Conservation (phyloP, 92 coral and sea anemone genomes). For the Umimayanthus kanabou region DNA sequence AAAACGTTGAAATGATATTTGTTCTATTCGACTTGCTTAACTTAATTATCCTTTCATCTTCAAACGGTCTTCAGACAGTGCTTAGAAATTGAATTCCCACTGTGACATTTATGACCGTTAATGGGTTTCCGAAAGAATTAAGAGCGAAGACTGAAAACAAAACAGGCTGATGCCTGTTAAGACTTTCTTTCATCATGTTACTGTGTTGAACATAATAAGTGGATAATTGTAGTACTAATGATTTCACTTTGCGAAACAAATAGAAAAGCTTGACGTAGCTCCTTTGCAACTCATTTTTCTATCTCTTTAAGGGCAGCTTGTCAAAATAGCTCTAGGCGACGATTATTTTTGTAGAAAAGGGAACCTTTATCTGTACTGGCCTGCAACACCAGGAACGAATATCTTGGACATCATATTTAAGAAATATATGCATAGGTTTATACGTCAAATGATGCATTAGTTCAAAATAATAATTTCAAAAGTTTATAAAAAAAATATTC, state of each 20-base stretch:
- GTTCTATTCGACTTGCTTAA: not conserved
- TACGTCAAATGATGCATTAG: not conserved
- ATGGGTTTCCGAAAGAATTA: not conserved
- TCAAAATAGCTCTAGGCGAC: not conserved
- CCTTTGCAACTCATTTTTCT: not conserved
- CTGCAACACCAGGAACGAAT: not conserved
- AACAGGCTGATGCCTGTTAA: not conserved
- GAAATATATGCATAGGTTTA: not conserved
- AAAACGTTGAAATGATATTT: not conserved
- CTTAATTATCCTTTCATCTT: not conserved
- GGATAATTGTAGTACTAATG: not conserved
- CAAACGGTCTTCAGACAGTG: not conserved
- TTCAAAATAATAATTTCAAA: not conserved
- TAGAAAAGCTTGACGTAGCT: not conserved
- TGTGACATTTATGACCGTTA: not conserved
- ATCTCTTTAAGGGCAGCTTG: not conserved
- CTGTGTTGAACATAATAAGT: not conserved
- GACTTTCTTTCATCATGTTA: not conserved
- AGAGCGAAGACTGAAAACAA: not conserved
- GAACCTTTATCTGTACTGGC: not conserved
- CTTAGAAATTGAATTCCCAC: not conserved
- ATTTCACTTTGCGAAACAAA: not conserved
- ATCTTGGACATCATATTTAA: not conserved
- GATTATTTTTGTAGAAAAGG: not conserved
- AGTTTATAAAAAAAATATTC: not conserved